Conservation (phyloP, 1,140 invertebrate species). For the Venustaconcha ellipsiformis region DNA sequence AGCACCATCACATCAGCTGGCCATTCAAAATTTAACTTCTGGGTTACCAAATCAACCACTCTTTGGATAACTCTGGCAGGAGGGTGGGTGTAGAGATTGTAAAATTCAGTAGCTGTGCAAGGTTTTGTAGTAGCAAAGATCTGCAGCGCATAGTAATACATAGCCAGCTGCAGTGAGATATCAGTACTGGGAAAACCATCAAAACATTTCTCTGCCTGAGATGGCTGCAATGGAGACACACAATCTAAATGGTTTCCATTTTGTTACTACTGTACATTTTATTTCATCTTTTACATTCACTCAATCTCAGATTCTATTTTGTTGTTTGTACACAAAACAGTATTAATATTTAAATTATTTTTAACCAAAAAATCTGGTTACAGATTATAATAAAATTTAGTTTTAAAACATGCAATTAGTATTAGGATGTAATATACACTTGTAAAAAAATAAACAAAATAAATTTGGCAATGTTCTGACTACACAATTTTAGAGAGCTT, state of each 20-base stretch:
- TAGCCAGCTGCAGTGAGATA: conserved; percentile 62
- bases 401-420: no score
- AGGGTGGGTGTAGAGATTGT: neutral
- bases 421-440: no score
- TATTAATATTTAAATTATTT: no score
- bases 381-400: no score
- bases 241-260: neutral
- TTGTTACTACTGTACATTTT: no score
- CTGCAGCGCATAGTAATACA: conserved; percentile 67
- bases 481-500: neutral
- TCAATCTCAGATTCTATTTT: no score
- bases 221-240: conserved; percentile 31
- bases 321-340: no score
- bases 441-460: conserved; percentile 4
- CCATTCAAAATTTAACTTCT: conserved; percentile 38
- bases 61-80: conserved; percentile 45
- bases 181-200: conserved; percentile 56
- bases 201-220: conserved; percentile 59
- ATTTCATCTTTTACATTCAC: no score
- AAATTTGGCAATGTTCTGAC: neutral
- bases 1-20: conserved; percentile 41
- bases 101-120: no score
- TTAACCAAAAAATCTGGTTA: no score
- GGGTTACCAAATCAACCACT: conserved; percentile 42
- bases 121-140: conserved; percentile 51